phyloP scores from a whole-genome alignment of 2,113 vertebrate species.

The Mola mola region DNA sequence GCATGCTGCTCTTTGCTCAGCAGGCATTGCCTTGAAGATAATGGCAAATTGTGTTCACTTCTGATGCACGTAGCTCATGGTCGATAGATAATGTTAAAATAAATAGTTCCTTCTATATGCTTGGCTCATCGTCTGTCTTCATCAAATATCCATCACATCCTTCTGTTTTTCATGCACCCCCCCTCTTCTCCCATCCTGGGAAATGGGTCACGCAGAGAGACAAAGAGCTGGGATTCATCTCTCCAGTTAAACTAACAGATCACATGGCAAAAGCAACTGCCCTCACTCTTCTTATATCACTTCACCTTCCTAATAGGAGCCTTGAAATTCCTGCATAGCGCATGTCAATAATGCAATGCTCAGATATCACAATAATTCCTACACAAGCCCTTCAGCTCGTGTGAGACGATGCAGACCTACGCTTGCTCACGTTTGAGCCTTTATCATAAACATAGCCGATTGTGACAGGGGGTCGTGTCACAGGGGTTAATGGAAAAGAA shows the following conservation, averaged over 20 bases:
- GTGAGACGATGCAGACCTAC: conserved; percentile 22
- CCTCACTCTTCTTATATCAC: not conserved
- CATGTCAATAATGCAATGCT: not conserved
- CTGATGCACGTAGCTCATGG: conserved; percentile 14
- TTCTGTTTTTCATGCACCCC: conserved; percentile 32
- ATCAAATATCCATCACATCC: conserved; percentile 65
- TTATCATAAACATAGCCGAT: conserved; percentile 37
- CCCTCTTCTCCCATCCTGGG: conserved; percentile 23
- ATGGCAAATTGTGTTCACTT: no score
- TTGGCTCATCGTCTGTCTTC: conserved; percentile 22
- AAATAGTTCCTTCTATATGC: conserved; percentile 1
- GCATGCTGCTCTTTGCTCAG: not conserved
- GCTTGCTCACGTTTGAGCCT: conserved; percentile 7
- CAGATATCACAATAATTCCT: not conserved
- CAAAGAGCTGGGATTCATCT: conserved; percentile 25
- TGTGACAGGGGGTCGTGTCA: conserved; percentile 19
- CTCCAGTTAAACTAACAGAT: conserved; percentile 38
- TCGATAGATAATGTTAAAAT: no score
- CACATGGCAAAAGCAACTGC: not conserved
- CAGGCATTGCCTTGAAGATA: conserved; percentile 11
- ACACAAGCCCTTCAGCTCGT: not conserved
- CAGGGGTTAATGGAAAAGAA: conserved; percentile 28
- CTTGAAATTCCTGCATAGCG: not conserved
- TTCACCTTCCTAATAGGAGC: not conserved
- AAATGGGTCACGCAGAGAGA: conserved; percentile 52